phyloP scores from a whole-genome alignment of 2,113 vertebrate species.

The Marcusenius ussheri region DNA sequence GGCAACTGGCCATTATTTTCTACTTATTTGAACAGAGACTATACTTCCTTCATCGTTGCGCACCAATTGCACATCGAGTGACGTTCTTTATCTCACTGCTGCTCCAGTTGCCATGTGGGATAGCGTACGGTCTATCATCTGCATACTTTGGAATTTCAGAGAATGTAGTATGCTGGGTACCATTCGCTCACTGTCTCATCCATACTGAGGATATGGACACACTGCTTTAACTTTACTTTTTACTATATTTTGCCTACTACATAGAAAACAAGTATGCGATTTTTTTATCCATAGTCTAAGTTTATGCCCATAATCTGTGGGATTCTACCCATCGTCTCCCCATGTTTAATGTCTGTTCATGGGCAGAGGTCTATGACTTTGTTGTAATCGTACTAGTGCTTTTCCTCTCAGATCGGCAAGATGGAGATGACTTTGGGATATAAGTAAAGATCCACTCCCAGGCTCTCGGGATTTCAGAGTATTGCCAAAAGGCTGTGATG shows the following conservation, averaged over 20 bases:
- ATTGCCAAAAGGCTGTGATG: neutral
- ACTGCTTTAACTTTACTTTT: neutral
- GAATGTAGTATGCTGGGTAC: too few relatives aligned
- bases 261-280: neutral
- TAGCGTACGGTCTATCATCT: too few relatives aligned
- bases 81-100: too few relatives aligned
- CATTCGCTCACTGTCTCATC: too few relatives aligned
- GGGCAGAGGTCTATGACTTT: neutral
- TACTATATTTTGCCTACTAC: neutral
- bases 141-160: too few relatives aligned
- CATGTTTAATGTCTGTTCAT: neutral
- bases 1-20: too few relatives aligned
- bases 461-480: neutral
- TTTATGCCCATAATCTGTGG: neutral
- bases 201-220: neutral
- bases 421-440: neutral
- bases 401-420: neutral
- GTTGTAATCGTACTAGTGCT: neutral
- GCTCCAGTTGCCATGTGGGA: too few relatives aligned
- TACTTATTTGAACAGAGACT: too few relatives aligned
- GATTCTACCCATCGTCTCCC: neutral
- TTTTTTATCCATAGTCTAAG: neutral
- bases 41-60: too few relatives aligned
- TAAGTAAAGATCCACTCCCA: neutral
- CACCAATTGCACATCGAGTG: too few relatives aligned